phyloP scores from a whole-genome alignment of 2,113 vertebrate species.

The Lagopus leucura region DNA sequence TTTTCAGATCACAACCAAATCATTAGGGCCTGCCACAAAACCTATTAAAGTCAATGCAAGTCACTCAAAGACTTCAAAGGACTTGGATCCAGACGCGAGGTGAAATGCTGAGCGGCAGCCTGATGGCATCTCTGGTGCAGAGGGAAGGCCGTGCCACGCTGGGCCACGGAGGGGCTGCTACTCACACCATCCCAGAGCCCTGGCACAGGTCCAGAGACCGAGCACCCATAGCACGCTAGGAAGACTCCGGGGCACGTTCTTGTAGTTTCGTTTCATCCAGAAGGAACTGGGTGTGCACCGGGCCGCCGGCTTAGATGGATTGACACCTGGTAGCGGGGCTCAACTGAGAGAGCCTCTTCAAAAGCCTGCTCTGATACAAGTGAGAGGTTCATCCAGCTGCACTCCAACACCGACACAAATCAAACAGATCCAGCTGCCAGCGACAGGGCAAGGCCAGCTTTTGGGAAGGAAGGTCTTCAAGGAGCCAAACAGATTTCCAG shows the following conservation, averaged over 20 bases:
- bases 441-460: neutral
- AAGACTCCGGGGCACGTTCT: neutral
- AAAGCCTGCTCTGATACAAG: neutral
- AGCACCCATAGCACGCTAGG: neutral
- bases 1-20: slow-evolving; percentile 60
- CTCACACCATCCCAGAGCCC: rapidly evolving
- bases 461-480: neutral
- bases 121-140: neutral
- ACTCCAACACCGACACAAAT: neutral
- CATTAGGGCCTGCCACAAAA: slow-evolving; percentile 63
- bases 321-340: neutral
- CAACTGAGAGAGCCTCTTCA: rapidly evolving
- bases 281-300: slow-evolving; percentile 3
- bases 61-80: slow-evolving; percentile 57
- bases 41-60: slow-evolving; percentile 51
- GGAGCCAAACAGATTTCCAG: neutral
- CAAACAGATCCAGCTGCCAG: neutral
- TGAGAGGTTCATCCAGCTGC: neutral
- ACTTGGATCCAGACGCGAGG: slow-evolving; percentile 11
- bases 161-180: neutral
- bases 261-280: neutral
- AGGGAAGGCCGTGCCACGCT: neutral
- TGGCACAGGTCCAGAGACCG: rapidly evolving
- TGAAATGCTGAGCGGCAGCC: neutral
- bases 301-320: neutral